Conservation (phyloP, 2,797 vertebrate species). For the Lacerta bilineata region DNA sequence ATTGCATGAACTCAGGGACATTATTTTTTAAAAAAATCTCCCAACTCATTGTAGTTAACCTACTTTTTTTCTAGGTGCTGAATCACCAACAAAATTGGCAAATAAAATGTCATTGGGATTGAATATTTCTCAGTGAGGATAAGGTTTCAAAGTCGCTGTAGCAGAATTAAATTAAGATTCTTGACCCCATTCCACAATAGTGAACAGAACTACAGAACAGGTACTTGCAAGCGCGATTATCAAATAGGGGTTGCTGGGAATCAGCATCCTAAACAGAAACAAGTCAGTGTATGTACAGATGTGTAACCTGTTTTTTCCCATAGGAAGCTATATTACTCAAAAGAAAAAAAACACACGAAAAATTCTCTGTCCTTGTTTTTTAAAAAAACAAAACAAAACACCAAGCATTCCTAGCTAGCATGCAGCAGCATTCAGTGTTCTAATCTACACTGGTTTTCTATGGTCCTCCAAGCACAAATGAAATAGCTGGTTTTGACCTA, state of each 20-base stretch:
- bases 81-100: constrained; percentile 5
- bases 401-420: background rate
- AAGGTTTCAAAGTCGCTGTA: constrained; percentile 10
- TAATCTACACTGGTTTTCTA: background rate
- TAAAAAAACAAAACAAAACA: no score
- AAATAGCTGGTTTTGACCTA: background rate
- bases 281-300: background rate
- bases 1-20: rapidly evolving
- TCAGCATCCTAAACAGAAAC: constrained; percentile 7
- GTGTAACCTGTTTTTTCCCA: background rate
- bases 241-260: constrained; percentile 1
- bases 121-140: constrained; percentile 10
- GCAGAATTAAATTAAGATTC: constrained; percentile 22
- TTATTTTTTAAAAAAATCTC: background rate
- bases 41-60: background rate
- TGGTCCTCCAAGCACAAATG: background rate
- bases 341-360: background rate
- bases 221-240: constrained; percentile 3
- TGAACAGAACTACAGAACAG: background rate
- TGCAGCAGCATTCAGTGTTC: background rate
- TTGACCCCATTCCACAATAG: background rate
- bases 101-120: constrained; percentile 3
- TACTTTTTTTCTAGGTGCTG: background rate
- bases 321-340: background rate
- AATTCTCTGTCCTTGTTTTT: background rate